Evolutionary conservation across 1,140 invertebrate genomes (phyloP), one percentile per base, ranked within the genome.

Genomic region (Hermetia illucens): DNA sequence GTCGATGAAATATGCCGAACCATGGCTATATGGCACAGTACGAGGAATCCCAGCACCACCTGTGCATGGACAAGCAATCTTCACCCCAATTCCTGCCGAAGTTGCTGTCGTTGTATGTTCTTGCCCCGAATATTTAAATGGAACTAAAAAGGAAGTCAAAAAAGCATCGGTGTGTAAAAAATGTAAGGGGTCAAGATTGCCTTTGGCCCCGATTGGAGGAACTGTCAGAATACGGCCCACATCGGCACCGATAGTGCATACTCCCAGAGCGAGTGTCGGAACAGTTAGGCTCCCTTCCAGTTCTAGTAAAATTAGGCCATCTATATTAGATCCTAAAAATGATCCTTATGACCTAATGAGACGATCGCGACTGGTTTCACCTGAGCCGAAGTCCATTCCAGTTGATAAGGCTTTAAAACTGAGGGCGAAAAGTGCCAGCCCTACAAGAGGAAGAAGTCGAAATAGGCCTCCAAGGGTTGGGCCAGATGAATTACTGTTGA

Each of bases 311-410:
- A 61, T 69, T 31, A 62, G 74, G 47, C 72, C 74, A 29, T 68
- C 69, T 20, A 77, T 76, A 46, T 41, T 71, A 36, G 63, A 73
- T 53, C 58, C 61, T 22, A 68, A 68, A 50, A 69, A 64, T 43
- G 81, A 85, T 62, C 81, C 82, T 1, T 86, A 85, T 61, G 81
- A 84, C 59, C 65, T 82, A 39, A 82, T 86, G 76, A 68, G 82
- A 49, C 65, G 79, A 38, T 80, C 73, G 44, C 69, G 81, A 44
- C 52, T 86, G 41, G 63, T 71, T 27, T 72, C 77, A 15, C 75
- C 77, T 5, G 57, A 59, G 34, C 54, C 53, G 4, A 48, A 51
- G 37, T 27, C 24, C 18, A 20, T 24, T 12, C 24, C 41, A 44
- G 33, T 12, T 38, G 35, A 38, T 16, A 30, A 18, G 22, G 9